Conservation (phyloP, 1,140 invertebrate species). For the Leptinotarsa defecta region DNA sequence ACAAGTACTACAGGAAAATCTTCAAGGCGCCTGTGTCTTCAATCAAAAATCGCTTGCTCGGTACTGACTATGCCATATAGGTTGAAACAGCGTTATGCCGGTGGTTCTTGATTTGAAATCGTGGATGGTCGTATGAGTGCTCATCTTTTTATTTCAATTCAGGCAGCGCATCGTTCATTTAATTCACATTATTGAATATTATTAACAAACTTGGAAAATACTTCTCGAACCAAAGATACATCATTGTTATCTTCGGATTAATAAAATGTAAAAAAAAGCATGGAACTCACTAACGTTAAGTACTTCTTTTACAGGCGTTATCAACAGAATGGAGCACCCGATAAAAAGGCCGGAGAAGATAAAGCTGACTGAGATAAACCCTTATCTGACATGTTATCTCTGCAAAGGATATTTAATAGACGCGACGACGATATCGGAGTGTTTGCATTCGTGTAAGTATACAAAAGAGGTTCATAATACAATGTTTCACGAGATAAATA, state of each 20-base stretch:
- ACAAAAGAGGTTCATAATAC: background rate
- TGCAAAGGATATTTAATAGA: slow-evolving; percentile 83
- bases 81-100: no score
- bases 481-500: no score
- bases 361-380: slow-evolving; percentile 70
- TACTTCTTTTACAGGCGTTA: slow-evolving; percentile 34
- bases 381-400: slow-evolving; percentile 74
- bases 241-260: no score
- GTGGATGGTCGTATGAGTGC: no score
- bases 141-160: no score
- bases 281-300: background rate
- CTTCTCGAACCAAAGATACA: background rate
- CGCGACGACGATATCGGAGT: slow-evolving; percentile 83
- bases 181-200: background rate
- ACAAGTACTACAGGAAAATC: no score
- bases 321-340: slow-evolving; percentile 39
- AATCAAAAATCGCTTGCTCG: no score
- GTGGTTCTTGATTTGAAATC: no score
- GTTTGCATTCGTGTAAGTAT: slow-evolving; percentile 80
- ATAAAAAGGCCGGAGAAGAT: slow-evolving; percentile 47
- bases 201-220: background rate
- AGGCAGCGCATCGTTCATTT: no score
- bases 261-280: no score
- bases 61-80: no score
- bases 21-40: no score